These are phyloP conservation scores for Drosophila fulvimacula DNA, from an alignment of 2,888 invertebrate genomes.

Conservation along the genomic window DNA sequence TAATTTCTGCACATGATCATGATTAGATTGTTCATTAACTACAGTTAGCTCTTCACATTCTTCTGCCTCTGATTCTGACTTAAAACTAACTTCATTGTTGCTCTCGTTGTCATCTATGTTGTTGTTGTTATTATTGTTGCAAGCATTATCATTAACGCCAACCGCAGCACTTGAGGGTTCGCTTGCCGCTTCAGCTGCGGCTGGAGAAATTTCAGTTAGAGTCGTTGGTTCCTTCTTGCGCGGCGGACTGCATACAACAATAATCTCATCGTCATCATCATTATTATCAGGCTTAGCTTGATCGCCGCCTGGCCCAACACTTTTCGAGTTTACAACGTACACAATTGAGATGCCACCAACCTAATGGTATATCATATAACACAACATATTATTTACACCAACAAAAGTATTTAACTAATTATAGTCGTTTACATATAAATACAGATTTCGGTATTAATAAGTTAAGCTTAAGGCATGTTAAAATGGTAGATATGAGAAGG, in stretches of 20 bases:
- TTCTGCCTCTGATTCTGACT: constrained; percentile 40
- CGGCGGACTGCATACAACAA: constrained; percentile 66
- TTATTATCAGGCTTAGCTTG: constrained; percentile 21
- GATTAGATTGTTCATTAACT: constrained; percentile 46
- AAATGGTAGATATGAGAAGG: constrained; percentile 27
- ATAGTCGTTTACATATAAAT: not conserved
- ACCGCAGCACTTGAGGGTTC: not conserved
- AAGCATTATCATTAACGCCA: constrained; percentile 17
- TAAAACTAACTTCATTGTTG: constrained; percentile 44
- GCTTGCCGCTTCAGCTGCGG: not conserved
- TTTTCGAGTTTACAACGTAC: constrained; percentile 41
- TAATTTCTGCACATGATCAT: constrained; percentile 46
- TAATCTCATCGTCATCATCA: constrained; percentile 60
- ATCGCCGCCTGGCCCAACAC: constrained; percentile 25
- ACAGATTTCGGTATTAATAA: not conserved
- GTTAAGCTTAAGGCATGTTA: constrained; percentile 13
- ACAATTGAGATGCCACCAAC: constrained; percentile 53
- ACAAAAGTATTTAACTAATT: constrained; percentile 8
- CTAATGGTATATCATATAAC: constrained; percentile 49
- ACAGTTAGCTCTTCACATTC: constrained; percentile 34
- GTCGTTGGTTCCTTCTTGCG: constrained; percentile 12
- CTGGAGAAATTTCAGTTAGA: not conserved
- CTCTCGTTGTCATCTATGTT: not conserved
- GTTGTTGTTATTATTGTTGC: constrained; percentile 9
- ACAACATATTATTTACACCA: constrained; percentile 33